Percentiles rank a stretch among this genome's conserved stretches.
Evolutionary conservation across 2,797 vertebrate genomes (phyloP).

Genomic region (Acomys russatus): DNA sequence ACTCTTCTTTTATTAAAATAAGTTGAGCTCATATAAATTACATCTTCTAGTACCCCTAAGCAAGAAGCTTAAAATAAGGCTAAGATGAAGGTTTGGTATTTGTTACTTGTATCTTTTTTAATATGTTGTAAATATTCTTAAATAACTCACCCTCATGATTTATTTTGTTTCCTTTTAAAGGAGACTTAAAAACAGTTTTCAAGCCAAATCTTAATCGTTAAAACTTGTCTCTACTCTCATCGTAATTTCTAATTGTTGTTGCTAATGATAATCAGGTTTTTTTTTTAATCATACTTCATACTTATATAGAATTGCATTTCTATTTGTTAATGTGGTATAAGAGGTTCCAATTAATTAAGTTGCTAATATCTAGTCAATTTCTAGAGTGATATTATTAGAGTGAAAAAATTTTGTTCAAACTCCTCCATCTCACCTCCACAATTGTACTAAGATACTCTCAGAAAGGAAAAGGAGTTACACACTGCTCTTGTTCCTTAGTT

Average conservation of each 20-base stretch:
- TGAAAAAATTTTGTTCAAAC: not conserved
- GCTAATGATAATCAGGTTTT: not conserved
- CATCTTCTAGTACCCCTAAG: not conserved
- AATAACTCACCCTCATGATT: not conserved
- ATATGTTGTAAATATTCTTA: not conserved
- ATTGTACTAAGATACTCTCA: not conserved
- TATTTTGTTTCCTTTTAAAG: not conserved
- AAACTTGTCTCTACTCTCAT: not conserved
- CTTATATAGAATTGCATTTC: not conserved
- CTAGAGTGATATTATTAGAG: not conserved
- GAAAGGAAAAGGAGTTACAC: not conserved
- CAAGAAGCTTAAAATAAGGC: not conserved
- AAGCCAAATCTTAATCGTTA: not conserved
- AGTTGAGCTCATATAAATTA: not conserved
- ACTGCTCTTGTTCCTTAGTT: not conserved
- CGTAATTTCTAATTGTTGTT: slow-evolving; percentile 6
- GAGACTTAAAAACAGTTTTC: not conserved
- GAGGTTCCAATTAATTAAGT: not conserved
- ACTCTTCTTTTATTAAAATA: slow-evolving; percentile 4
- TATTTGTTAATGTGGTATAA: not conserved
- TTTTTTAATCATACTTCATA: not conserved
- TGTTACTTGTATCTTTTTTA: not conserved
- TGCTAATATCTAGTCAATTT: not conserved
- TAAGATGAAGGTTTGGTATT: not conserved
- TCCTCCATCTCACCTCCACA: not conserved